Percentiles rank a stretch among this genome's conserved stretches.
Conservation (phyloP, 2,113 vertebrate genomes). For the Corythoichthys intestinalis region DNA sequence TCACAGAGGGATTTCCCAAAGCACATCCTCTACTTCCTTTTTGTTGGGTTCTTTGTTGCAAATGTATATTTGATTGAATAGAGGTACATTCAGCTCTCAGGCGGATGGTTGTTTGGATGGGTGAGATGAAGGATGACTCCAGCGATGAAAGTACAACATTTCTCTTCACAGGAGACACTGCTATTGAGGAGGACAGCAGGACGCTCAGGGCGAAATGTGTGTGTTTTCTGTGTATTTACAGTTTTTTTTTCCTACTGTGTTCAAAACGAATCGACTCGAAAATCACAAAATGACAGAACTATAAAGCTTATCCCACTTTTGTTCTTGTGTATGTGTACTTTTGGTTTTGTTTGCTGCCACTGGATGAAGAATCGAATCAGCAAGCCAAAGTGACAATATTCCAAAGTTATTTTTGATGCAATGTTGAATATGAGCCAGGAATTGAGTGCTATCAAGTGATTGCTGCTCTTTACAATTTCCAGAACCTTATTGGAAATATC, state of each 20-base stretch:
- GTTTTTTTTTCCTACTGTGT: slow-evolving; percentile 36
- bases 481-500: slow-evolving; percentile 12
- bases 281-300: slow-evolving; percentile 43
- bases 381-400: slow-evolving; percentile 24
- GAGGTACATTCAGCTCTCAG: slow-evolving; percentile 19
- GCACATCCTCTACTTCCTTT: slow-evolving; percentile 19
- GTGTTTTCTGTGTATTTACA: slow-evolving; percentile 50
- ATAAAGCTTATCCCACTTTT: slow-evolving; percentile 24
- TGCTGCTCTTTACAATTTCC: slow-evolving; percentile 12
- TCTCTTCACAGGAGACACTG: slow-evolving; percentile 46
- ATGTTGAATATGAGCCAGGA: slow-evolving; percentile 25
- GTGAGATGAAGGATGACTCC: slow-evolving; percentile 35
- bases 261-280: slow-evolving; percentile 33
- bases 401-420: slow-evolving; percentile 25
- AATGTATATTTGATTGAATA: slow-evolving; percentile 31
- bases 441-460: slow-evolving; percentile 12
- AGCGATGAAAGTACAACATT: slow-evolving; percentile 38
- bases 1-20: background rate
- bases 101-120: slow-evolving; percentile 40
- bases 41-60: slow-evolving; percentile 42
- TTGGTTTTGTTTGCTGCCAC: background rate
- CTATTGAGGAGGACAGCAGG: slow-evolving; percentile 48
- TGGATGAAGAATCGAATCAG: slow-evolving; percentile 10
- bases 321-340: background rate
- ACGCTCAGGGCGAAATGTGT: slow-evolving; percentile 37